Evolutionary conservation across 2,888 invertebrate genomes (phyloP), one percentile per base, ranked within the genome.

Genomic region (Lepetodrilus schrolli): DNA sequence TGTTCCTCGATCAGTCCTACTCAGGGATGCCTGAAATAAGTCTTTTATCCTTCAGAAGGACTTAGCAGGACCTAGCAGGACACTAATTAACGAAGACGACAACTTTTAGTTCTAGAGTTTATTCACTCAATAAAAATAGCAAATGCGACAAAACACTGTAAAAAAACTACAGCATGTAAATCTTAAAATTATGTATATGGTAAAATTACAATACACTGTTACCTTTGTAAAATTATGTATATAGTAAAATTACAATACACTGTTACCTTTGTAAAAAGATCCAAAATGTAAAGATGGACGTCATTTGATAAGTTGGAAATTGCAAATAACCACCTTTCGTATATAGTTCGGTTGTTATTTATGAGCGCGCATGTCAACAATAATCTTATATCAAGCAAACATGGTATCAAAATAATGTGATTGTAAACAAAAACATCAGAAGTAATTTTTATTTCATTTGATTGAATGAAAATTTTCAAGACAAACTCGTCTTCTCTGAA

Each of bases 81-180:
- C n/a, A n/a, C n/a, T n/a, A n/a, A n/a, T n/a, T n/a, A n/a, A n/a
- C n/a, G n/a, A n/a, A n/a, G n/a, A n/a, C n/a, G n/a, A n/a, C n/a
- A n/a, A 47, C 17, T 48, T 48, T 20, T n/a, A 48, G 13, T 58
- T 58, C 58, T 58, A 58, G 58, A 58, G 58, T 58, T 58, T 58
- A 58, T 58, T 58, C 58, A 58, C 58, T 58, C 58, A 58, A 58
- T 58, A 58, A 58, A 58, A 30, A 58, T 58, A 58, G 58, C 58
- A 58, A 58, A 34, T 58, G 58, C 58, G 58, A 58, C 58, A 58
- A 58, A 58, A 58, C 58, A 58, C 34, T 58, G 58, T 58, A 30
- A n/a, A n/a, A n/a, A 48, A 58, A 58, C 58, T 58, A 58, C 58
- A 30, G 58, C 58, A 34, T 30, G 30, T 58, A 58, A 58, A 58